These are phyloP conservation scores for Eupithecia insigniata DNA, from an alignment of 2,888 invertebrate genomes.

Conservation along the genomic window DNA sequence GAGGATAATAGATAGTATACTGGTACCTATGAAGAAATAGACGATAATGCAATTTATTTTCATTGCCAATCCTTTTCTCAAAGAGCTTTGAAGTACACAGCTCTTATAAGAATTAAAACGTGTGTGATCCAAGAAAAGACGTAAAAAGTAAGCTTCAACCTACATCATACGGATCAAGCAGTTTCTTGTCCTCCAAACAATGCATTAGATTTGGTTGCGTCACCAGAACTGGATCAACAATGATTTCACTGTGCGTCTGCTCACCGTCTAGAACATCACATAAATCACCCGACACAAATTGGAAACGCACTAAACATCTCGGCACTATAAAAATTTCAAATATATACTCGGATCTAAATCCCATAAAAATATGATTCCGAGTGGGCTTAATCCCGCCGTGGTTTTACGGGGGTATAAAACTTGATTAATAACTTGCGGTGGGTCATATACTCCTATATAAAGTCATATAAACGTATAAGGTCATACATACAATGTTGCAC, in stretches of 20 bases:
- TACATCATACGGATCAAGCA: constrained; percentile 13
- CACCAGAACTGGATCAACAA: constrained; percentile 34
- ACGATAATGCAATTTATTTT: not conserved
- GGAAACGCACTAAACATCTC: constrained; percentile 73
- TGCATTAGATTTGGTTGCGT: constrained; percentile 33
- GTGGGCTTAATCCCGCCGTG: constrained; percentile 75
- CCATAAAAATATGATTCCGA: constrained; percentile 82
- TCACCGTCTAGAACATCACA: constrained; percentile 69
- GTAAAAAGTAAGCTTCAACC: constrained; percentile 11
- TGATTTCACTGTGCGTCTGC: constrained; percentile 60
- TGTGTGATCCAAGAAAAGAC: constrained; percentile 6
- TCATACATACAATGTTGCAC: constrained; percentile 75
- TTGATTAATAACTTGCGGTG: constrained; percentile 75
- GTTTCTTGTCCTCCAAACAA: constrained; percentile 35
- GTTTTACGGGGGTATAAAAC: constrained; percentile 80
- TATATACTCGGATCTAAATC: constrained; percentile 80
- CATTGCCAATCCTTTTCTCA: not conserved
- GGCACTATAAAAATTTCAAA: constrained; percentile 72
- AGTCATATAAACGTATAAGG: constrained; percentile 53
- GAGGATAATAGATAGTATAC: no score
- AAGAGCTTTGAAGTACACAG: not conserved
- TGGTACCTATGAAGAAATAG: not conserved
- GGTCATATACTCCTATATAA: constrained; percentile 39
- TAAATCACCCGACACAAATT: constrained; percentile 80
- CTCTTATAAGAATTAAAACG: not conserved